phyloP scores from a whole-genome alignment of 2,797 vertebrate genomes.

The Crenichthys baileyi region DNA sequence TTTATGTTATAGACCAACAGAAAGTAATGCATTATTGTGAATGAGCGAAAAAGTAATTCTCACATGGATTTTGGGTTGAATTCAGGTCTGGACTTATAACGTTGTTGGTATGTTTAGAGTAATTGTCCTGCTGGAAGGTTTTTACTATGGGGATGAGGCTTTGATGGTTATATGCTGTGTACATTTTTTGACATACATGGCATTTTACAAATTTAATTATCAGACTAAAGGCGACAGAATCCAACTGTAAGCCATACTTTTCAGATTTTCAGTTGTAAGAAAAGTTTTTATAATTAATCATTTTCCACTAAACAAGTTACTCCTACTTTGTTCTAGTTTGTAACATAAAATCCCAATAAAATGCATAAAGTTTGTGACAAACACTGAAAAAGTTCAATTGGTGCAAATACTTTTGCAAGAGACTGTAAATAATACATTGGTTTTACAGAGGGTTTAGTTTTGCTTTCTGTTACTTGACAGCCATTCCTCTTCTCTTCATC shows the following conservation, averaged over 20 bases:
- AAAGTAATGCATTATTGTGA: too few relatives aligned
- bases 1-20: too few relatives aligned
- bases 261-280: not conserved
- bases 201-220: not conserved
- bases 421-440: not conserved
- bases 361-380: not conserved
- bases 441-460: not conserved
- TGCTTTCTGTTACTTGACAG: not conserved
- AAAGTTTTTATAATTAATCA: not conserved
- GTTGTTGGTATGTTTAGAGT: too few relatives aligned
- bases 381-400: too few relatives aligned
- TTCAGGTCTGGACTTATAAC: too few relatives aligned
- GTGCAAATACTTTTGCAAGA: not conserved
- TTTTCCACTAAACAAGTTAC: not conserved
- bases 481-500: constrained; percentile 17
- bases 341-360: not conserved
- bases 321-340: not conserved
- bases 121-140: too few relatives aligned
- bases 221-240: not conserved
- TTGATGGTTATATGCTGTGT: not conserved
- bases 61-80: too few relatives aligned
- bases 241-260: not conserved
- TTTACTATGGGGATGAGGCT: not conserved
- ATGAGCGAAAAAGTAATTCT: too few relatives aligned
- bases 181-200: too few relatives aligned